Percentiles rank a stretch among this genome's conserved stretches.
Evolutionary conservation across 2,113 vertebrate species (phyloP).

Genomic region (Poecile atricapillus): DNA sequence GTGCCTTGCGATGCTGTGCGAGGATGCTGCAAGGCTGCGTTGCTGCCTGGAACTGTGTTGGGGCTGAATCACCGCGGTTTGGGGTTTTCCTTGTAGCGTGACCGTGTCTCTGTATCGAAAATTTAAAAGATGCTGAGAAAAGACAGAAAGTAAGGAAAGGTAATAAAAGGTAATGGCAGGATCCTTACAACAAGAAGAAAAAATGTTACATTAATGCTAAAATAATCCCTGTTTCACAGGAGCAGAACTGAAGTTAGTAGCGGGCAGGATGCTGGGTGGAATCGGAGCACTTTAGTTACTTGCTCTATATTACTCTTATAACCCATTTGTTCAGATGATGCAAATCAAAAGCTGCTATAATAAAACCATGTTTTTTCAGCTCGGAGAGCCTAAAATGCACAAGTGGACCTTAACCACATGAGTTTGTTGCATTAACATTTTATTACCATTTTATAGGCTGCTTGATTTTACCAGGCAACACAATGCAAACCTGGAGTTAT

Average conservation of each 20-base stretch:
- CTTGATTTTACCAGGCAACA: background rate
- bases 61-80: background rate
- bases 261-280: background rate
- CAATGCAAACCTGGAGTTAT: background rate
- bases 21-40: background rate
- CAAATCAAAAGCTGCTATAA: background rate
- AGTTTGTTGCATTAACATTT: background rate
- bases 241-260: background rate
- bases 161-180: accelerated
- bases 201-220: background rate
- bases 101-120: background rate
- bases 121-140: background rate
- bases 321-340: background rate
- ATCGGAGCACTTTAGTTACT: background rate
- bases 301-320: background rate
- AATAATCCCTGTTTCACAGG: background rate
- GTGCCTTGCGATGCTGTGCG: accelerated
- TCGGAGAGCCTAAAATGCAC: background rate
- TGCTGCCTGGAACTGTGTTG: no score
- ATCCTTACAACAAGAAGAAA: background rate
- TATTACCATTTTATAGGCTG: background rate
- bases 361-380: background rate
- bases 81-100: background rate
- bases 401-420: background rate
- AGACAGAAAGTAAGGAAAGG: background rate